A percentile compares a stretch with the other conserved stretches of the same genome.
These are phyloP conservation scores for Arrhopalites spinosus DNA, from an alignment of 2,888 invertebrate species.

Conservation along the genomic window DNA sequence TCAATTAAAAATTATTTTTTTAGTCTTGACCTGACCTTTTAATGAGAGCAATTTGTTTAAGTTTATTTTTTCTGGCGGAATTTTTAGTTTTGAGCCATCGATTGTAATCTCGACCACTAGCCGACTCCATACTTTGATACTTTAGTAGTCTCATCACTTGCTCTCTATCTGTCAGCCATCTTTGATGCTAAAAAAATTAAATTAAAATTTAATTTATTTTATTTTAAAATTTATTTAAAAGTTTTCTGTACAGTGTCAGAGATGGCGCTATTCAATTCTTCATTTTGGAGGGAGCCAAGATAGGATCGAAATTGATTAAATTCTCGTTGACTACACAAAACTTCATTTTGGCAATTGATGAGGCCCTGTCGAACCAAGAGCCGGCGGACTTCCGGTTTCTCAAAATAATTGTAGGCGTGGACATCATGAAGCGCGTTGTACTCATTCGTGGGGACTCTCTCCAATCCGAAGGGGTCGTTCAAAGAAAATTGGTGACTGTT, in stretches of 20 bases:
- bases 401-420: constrained; percentile 34
- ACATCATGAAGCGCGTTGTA: constrained; percentile 52
- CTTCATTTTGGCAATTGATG: constrained; percentile 44
- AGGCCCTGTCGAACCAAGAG: constrained; percentile 42
- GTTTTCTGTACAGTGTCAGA: background rate
- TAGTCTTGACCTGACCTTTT: background rate
- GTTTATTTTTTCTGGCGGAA: constrained; percentile 9
- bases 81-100: constrained; percentile 18
- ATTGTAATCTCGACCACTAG: constrained; percentile 3
- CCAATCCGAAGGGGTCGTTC: constrained; percentile 36
- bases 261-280: constrained; percentile 26
- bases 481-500: background rate
- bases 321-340: constrained; percentile 44
- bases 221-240: constrained; percentile 4
- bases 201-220: background rate
- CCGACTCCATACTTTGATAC: constrained; percentile 2
- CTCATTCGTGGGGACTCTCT: constrained; percentile 33
- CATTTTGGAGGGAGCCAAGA: constrained; percentile 39
- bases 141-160: constrained; percentile 8
- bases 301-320: constrained; percentile 48
- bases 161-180: constrained; percentile 14
- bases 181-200: constrained; percentile 4
- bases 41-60: background rate
- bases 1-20: background rate
- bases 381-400: constrained; percentile 32